Evolutionary conservation across 1,140 invertebrate species (phyloP).

Genomic region (Uloborus diversus): DNA sequence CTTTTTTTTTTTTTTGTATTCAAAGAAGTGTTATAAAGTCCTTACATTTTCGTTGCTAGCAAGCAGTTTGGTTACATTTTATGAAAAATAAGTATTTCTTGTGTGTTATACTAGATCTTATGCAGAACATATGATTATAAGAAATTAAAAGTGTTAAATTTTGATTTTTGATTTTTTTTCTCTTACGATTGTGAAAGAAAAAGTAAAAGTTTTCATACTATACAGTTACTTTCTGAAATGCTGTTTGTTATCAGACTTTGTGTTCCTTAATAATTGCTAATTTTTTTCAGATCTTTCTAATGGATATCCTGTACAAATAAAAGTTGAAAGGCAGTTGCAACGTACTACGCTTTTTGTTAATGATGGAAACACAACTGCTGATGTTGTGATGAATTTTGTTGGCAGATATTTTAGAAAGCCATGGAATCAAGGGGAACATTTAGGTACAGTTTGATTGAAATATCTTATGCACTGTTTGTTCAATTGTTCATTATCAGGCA

Average conservation of each 20-base stretch:
- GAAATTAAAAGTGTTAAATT: constrained; percentile 1
- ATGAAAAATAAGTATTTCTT: too few relatives aligned
- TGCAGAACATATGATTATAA: too few relatives aligned
- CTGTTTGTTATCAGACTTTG: too few relatives aligned
- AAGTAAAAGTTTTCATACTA: neutral
- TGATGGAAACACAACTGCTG: constrained; percentile 76
- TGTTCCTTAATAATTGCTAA: constrained; percentile 1
- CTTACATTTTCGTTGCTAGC: too few relatives aligned
- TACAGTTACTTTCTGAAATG: too few relatives aligned
- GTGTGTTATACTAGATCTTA: too few relatives aligned
- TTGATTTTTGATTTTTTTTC: constrained; percentile 6
- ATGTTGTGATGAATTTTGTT: constrained; percentile 75
- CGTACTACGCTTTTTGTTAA: constrained; percentile 85
- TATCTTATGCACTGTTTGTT: neutral
- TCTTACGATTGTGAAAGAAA: constrained; percentile 24
- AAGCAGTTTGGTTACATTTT: too few relatives aligned
- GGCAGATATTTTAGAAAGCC: constrained; percentile 64
- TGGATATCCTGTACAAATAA: constrained; percentile 84
- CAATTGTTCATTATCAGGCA: neutral
- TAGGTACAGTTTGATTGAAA: constrained; percentile 20
- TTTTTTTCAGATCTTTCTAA: constrained; percentile 72
- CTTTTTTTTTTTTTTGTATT: too few relatives aligned
- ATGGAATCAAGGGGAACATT: constrained; percentile 59
- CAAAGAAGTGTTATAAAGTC: too few relatives aligned
- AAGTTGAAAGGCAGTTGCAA: constrained; percentile 77